phyloP scores from a whole-genome alignment of 2,113 vertebrate genomes.

The Protobothrops mucrosquamatus region DNA sequence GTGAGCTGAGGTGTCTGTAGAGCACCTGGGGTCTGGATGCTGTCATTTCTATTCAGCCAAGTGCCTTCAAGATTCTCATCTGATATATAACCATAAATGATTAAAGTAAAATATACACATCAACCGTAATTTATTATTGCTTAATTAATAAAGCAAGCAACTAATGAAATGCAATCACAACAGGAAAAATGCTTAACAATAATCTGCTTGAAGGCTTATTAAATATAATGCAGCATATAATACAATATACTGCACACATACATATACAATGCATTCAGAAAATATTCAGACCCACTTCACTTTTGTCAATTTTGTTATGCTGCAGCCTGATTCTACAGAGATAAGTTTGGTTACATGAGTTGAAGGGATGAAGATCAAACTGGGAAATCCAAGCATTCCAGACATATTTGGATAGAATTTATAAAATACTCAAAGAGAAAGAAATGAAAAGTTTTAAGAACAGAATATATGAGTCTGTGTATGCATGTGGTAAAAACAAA shows the following conservation, averaged over 20 bases:
- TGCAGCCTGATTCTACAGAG: not conserved
- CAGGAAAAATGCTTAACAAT: not conserved
- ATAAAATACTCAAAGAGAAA: not conserved
- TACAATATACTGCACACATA: not conserved
- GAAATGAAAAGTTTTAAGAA: not conserved
- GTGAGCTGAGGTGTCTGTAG: slow-evolving; percentile 93
- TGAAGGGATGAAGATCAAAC: not conserved
- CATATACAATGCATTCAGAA: not conserved
- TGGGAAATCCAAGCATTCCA: not conserved
- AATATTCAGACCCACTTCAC: not conserved
- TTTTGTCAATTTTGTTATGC: not conserved
- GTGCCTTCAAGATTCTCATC: slow-evolving; percentile 94
- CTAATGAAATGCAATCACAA: not conserved
- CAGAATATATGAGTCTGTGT: not conserved
- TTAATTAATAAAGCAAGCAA: not conserved
- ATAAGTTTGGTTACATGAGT: not conserved
- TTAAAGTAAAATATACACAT: not conserved
- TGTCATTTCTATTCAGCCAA: slow-evolving; percentile 93
- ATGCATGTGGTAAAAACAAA: not conserved
- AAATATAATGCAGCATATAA: not conserved
- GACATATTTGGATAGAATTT: not conserved
- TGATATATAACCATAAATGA: slow-evolving; percentile 39
- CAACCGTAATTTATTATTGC: not conserved
- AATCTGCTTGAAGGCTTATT: not conserved
- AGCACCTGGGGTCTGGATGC: slow-evolving; percentile 87